phyloP scores from a whole-genome alignment of 2,888 invertebrate species.

The Platerodrilus igneus region DNA sequence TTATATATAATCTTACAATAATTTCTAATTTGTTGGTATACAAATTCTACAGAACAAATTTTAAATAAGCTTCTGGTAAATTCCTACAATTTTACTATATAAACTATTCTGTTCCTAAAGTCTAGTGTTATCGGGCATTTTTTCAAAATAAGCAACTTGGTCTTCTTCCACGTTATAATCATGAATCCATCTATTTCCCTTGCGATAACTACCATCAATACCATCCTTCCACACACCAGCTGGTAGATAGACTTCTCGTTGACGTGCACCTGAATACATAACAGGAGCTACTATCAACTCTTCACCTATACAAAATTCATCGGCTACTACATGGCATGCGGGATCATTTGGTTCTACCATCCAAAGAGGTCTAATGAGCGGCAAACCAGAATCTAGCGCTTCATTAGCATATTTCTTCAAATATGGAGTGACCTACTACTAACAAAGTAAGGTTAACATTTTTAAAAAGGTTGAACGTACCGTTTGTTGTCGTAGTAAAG shows the following conservation, averaged over 20 bases:
- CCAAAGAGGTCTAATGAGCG: conserved; percentile 86
- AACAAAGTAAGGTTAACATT: conserved; percentile 1
- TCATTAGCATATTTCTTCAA: conserved; percentile 73
- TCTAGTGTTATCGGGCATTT: conserved; percentile 79
- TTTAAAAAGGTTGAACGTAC: conserved; percentile 48
- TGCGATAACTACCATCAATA: conserved; percentile 77
- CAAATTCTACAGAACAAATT: no score
- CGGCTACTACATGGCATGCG: conserved; percentile 69
- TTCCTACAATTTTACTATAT: not conserved
- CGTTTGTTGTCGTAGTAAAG: conserved; percentile 66
- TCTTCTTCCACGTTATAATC: conserved; percentile 76
- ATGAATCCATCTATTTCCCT: conserved; percentile 88
- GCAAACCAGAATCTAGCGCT: conserved; percentile 74
- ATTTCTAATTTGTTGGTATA: no score
- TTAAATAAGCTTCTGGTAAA: not conserved
- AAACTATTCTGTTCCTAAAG: conserved; percentile 50
- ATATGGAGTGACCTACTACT: conserved; percentile 63
- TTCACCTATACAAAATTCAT: conserved; percentile 87
- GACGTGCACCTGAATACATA: conserved; percentile 62
- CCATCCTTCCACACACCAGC: conserved; percentile 92
- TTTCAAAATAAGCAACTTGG: conserved; percentile 77
- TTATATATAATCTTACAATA: no score
- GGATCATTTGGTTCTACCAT: conserved; percentile 78
- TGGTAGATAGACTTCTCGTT: conserved; percentile 82
- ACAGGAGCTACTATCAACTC: conserved; percentile 89